Conservation (phyloP, 2,113 vertebrate species). For the Microtus richardsoni region DNA sequence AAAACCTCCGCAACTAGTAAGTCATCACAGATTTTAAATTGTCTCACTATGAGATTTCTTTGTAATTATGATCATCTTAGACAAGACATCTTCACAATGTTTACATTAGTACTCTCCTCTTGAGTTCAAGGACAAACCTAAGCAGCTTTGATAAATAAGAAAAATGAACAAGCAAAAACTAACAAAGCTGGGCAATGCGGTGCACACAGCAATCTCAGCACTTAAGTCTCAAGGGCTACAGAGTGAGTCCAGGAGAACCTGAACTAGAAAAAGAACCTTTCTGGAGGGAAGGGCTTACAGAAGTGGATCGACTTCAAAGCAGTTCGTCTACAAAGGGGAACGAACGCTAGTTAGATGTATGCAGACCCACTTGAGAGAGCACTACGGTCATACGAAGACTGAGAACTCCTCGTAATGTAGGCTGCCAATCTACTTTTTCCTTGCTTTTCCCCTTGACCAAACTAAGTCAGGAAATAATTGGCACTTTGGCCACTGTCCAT, state of each 20-base stretch:
- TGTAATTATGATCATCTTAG: background rate
- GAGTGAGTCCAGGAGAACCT: background rate
- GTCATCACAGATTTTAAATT: conserved; percentile 23
- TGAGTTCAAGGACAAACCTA: conserved; percentile 4
- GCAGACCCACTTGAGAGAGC: background rate
- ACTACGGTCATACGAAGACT: background rate
- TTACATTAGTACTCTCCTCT: background rate
- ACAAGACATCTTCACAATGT: background rate
- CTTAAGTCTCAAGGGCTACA: background rate
- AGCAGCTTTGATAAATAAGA: conserved; percentile 12
- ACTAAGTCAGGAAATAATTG: background rate
- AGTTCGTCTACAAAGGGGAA: background rate
- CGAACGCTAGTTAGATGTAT: background rate
- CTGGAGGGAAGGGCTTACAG: background rate
- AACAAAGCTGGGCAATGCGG: background rate
- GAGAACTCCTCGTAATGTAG: background rate
- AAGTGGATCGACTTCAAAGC: background rate
- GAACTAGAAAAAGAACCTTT: background rate
- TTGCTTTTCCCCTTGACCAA: background rate
- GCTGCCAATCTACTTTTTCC: background rate
- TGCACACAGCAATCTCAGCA: background rate
- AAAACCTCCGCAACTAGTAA: background rate
- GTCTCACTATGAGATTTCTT: background rate
- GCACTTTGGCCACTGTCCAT: background rate
- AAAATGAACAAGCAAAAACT: background rate